These are phyloP conservation scores for Pantala flavescens DNA, from an alignment of 1,140 invertebrate genomes.

Conservation along the genomic window DNA sequence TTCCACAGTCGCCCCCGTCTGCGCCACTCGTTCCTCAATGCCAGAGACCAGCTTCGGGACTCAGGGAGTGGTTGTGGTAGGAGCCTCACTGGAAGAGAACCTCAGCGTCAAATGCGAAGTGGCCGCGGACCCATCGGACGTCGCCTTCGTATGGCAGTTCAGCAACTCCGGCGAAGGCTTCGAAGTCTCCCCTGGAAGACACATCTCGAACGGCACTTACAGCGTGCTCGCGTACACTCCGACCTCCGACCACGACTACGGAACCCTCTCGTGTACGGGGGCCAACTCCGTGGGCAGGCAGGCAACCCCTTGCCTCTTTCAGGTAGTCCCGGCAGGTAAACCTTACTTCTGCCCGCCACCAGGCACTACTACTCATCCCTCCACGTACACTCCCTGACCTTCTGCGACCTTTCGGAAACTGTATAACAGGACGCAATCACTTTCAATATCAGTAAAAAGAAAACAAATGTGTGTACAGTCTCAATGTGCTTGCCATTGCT, in stretches of 20 bases:
- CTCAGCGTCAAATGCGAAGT: slow-evolving; percentile 72
- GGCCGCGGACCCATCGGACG: slow-evolving; percentile 70
- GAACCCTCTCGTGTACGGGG: slow-evolving; percentile 69
- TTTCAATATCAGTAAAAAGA: too few species aligned
- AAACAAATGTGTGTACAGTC: too few species aligned
- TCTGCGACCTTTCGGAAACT: too few species aligned
- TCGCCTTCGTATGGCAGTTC: slow-evolving; percentile 79
- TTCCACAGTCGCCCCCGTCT: neutral
- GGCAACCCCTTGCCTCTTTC: slow-evolving; percentile 73
- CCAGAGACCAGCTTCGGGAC: neutral
- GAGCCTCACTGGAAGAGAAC: slow-evolving; percentile 71
- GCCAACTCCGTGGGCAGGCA: slow-evolving; percentile 75
- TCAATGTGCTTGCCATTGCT: too few species aligned
- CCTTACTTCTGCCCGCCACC: slow-evolving; percentile 16
- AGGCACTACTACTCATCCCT: neutral
- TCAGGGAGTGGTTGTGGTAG: slow-evolving; percentile 58
- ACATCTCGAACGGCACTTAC: slow-evolving; percentile 40
- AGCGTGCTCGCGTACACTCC: slow-evolving; percentile 72
- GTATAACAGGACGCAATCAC: too few species aligned
- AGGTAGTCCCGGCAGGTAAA: slow-evolving; percentile 63
- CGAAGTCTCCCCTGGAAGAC: slow-evolving; percentile 51
- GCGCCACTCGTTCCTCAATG: neutral
- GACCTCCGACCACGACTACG: slow-evolving; percentile 69
- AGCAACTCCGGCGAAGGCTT: slow-evolving; percentile 78
- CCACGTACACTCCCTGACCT: neutral